These are phyloP conservation scores for Nephrotoma appendiculata DNA, from an alignment of 2,888 invertebrate species.

Conservation along the genomic window DNA sequence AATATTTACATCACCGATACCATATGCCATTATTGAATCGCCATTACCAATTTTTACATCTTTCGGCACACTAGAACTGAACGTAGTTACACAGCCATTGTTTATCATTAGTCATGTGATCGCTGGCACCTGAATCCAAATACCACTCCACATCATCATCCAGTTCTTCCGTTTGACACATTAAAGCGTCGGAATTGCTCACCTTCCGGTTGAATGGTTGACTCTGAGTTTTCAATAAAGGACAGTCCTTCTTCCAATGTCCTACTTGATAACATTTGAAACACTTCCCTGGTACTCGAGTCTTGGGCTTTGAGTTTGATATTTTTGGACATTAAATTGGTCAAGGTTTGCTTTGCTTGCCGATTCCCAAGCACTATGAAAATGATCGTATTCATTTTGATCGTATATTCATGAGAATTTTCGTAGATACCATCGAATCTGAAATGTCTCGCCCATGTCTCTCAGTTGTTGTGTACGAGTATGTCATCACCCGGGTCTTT, in stretches of 20 bases:
- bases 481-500: slow-evolving; percentile 11
- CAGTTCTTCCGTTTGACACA: neutral
- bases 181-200: neutral
- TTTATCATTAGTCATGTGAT: slow-evolving; percentile 12
- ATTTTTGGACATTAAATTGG: slow-evolving; percentile 12
- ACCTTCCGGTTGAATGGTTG: neutral
- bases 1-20: slow-evolving; percentile 12
- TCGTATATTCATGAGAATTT: slow-evolving; percentile 14
- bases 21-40: slow-evolving; percentile 9
- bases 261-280: slow-evolving; percentile 13
- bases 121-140: slow-evolving; percentile 15
- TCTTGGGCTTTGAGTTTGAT: neutral
- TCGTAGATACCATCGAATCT: slow-evolving; percentile 11
- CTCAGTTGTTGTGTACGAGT: slow-evolving; percentile 10
- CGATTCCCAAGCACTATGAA: slow-evolving; percentile 13
- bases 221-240: slow-evolving; percentile 6
- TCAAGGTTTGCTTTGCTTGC: slow-evolving; percentile 14
- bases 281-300: slow-evolving; percentile 9
- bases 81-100: neutral
- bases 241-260: slow-evolving; percentile 14
- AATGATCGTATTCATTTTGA: slow-evolving; percentile 3
- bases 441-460: slow-evolving; percentile 11
- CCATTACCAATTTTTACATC: slow-evolving; percentile 13
- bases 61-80: too few relatives aligned
- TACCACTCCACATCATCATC: slow-evolving; percentile 9